Evolutionary conservation across 1,140 invertebrate species (phyloP), one percentile per base, ranked within the genome.

Genomic region (Lepidotrigona ventralis): DNA sequence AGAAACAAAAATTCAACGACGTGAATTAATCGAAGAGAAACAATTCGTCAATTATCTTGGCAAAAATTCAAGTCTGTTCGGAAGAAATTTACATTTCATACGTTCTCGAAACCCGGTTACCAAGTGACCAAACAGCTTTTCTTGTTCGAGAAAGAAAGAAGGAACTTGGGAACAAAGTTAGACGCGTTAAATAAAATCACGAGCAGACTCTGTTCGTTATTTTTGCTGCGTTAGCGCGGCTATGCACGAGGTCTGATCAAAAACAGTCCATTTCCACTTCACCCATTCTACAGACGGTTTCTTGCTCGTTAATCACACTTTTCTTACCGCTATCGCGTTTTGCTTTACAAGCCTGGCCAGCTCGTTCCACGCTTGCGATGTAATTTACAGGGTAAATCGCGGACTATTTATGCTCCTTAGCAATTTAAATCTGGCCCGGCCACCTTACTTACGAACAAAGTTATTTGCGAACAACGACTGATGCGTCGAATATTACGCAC

Each of bases 271-370:
- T n/a, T n/a, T 82, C 73, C 39, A 82, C 64, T 77, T 82, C 19
- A 53, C 9, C 53, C 4, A 4, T 58, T 29, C 8, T 39, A 39
- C 5, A 17, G 26, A 21, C 11, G 23, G 23, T 54, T 81, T 74
- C 79, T 81, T 81, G 79, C 80, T 82, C 63, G 73, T 82, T 82
- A 82, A 82, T 82, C 74, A 77, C 74, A 77, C 73, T 82, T 77
- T 82, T 82, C 80, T 82, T 82, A 53, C 64, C 39, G 33, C 26
- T 26, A 23, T 14, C 63, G 14, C 53, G 73, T 69, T 77, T 69
- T 73, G 70, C 70, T 53, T 46, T 66, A 33, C 80, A 76, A 26
- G 51, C 39, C n/a, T 39, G 29, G 6, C 46, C 4, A n/a, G 26
- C 79, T 46, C 60, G 19, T 74, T 51, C 46, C 17, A n/a, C 29